These are phyloP conservation scores for Hoplias malabaricus DNA, from an alignment of 2,113 vertebrate genomes.

Conservation along the genomic window DNA sequence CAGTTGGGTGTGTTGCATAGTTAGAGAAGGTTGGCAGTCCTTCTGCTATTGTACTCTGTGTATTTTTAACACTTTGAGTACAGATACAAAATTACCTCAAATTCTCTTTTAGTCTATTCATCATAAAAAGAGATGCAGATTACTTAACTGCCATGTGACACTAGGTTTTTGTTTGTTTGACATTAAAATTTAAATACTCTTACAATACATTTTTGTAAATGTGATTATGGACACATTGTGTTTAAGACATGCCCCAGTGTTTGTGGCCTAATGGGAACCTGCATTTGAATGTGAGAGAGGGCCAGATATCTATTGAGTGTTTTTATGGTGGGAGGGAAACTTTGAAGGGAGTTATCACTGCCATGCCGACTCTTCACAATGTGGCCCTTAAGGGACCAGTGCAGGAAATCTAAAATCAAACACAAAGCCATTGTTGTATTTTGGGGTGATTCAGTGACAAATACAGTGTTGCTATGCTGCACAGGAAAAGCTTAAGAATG, in stretches of 20 bases:
- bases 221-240: conserved; percentile 2
- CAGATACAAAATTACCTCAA: conserved; percentile 41
- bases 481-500: conserved; percentile 45
- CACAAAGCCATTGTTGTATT: conserved; percentile 32
- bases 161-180: conserved; percentile 20
- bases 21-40: conserved; percentile 34
- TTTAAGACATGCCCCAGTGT: conserved; percentile 12
- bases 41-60: conserved; percentile 41
- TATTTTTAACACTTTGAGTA: conserved; percentile 41
- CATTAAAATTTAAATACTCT: conserved; percentile 2
- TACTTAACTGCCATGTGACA: neutral
- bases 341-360: conserved; percentile 27
- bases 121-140: conserved; percentile 10
- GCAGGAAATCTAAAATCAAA: conserved; percentile 46
- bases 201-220: neutral
- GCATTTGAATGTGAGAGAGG: neutral
- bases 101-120: neutral
- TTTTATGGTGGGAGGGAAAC: neutral
- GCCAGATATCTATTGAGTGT: neutral
- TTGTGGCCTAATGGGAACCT: neutral
- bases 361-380: conserved; percentile 17
- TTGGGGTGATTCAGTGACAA: conserved; percentile 40
- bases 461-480: conserved; percentile 11
- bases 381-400: conserved; percentile 21
- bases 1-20: conserved; percentile 37